Evolutionary conservation across 2,797 vertebrate genomes (phyloP).

Genomic region (Esox lucius): DNA sequence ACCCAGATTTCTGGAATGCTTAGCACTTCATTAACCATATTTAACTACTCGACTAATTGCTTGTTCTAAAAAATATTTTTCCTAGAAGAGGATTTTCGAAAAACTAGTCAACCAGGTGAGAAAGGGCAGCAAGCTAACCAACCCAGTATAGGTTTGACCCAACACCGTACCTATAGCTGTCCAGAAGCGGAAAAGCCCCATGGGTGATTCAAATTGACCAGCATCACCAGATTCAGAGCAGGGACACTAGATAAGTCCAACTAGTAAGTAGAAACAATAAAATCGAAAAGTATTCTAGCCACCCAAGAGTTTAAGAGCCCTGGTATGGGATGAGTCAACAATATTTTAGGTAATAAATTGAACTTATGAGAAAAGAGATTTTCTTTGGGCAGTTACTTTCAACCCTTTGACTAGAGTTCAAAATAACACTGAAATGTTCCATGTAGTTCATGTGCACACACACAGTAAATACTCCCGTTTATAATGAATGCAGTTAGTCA

Average conservation of each 20-base stretch:
- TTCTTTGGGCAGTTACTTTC: background rate
- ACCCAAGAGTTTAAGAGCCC: too few species aligned
- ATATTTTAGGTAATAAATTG: too few species aligned
- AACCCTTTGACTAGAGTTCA: background rate
- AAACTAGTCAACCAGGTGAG: slow-evolving; percentile 31
- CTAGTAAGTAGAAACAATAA: too few species aligned
- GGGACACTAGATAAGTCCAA: too few species aligned
- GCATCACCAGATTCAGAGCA: too few species aligned
- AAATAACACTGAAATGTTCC: background rate
- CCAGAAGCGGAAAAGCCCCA: too few species aligned
- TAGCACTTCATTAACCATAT: slow-evolving; percentile 54
- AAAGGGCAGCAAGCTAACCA: slow-evolving; percentile 13
- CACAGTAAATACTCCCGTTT: background rate
- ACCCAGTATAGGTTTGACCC: too few species aligned
- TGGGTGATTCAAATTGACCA: too few species aligned
- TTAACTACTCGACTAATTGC: slow-evolving; percentile 54
- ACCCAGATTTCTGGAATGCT: slow-evolving; percentile 29
- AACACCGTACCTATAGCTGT: too few species aligned
- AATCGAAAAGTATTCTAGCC: too few species aligned
- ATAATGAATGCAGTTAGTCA: background rate
- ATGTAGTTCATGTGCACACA: background rate
- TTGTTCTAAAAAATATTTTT: slow-evolving; percentile 30
- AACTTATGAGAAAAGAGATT: too few species aligned
- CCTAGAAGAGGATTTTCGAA: slow-evolving; percentile 41
- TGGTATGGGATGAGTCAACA: too few species aligned